Percentiles rank a stretch among this genome's conserved stretches.
Evolutionary conservation across 2,797 vertebrate genomes (phyloP).

Genomic region (Thalassophryne amazonica): DNA sequence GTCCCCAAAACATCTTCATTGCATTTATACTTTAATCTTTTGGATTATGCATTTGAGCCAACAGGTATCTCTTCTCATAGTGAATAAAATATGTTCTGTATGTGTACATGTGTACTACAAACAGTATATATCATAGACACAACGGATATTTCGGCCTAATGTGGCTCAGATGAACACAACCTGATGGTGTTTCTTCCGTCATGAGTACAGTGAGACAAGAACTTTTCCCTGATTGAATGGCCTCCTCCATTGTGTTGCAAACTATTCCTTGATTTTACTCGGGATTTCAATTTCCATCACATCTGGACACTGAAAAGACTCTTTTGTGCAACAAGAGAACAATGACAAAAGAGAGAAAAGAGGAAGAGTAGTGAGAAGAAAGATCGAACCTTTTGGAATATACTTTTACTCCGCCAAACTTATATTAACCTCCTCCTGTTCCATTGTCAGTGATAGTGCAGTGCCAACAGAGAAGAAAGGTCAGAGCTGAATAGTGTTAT

Average conservation of each 20-base stretch:
- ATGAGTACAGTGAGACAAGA: not conserved
- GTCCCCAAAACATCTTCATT: too few relatives aligned
- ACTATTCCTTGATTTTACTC: constrained; percentile 38
- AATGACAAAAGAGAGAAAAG: constrained; percentile 12
- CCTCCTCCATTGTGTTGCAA: constrained; percentile 31
- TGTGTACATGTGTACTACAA: not conserved
- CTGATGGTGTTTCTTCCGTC: constrained; percentile 2
- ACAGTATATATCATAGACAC: too few relatives aligned
- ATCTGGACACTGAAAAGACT: constrained; percentile 44
- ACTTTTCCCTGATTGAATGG: constrained; percentile 24
- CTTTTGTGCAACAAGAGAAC: constrained; percentile 33
- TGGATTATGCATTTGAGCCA: too few relatives aligned
- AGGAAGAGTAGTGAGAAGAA: constrained; percentile 3
- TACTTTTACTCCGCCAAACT: constrained; percentile 42
- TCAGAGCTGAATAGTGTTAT: constrained; percentile 48
- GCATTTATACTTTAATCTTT: too few relatives aligned
- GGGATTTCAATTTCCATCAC: constrained; percentile 59
- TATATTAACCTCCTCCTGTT: constrained; percentile 51
- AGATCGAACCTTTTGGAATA: constrained; percentile 23
- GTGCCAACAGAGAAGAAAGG: constrained; percentile 34
- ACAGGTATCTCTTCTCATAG: too few relatives aligned
- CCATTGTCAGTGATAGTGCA: constrained; percentile 36
- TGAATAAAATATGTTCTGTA: too few relatives aligned
- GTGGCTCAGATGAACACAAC: not conserved
- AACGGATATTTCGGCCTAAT: too few relatives aligned